Evolutionary conservation across 2,113 vertebrate species (phyloP).

Genomic region (Smithornis capensis): DNA sequence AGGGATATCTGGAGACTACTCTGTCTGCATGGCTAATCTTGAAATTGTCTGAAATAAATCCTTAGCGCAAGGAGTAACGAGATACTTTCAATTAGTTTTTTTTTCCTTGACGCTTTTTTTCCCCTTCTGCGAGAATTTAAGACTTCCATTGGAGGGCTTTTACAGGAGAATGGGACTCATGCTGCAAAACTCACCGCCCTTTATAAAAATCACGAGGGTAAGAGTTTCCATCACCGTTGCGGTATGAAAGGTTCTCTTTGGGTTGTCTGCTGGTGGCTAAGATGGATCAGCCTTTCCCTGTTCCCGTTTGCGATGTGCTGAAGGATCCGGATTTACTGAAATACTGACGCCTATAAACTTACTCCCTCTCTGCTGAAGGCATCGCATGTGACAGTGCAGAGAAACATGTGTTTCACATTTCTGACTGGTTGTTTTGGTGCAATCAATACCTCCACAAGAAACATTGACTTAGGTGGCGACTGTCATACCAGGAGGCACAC

Average conservation of each 20-base stretch:
- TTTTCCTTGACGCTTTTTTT: background rate
- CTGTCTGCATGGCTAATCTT: constrained; percentile 64
- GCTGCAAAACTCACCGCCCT: background rate
- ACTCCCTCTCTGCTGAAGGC: background rate
- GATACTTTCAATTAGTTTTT: constrained; percentile 33
- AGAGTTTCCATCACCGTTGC: constrained; percentile 46
- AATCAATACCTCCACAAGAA: constrained; percentile 53
- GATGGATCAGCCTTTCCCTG: constrained; percentile 41
- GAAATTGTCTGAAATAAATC: constrained; percentile 58
- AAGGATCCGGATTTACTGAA: constrained; percentile 42
- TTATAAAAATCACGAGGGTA: background rate
- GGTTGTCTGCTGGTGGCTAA: constrained; percentile 42
- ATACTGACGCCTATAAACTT: constrained; percentile 52
- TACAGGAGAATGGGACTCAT: background rate
- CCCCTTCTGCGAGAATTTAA: background rate
- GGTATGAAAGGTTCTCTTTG: constrained; percentile 50
- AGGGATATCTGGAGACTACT: constrained; percentile 38
- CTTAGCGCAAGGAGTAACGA: constrained; percentile 16
- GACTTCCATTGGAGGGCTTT: background rate
- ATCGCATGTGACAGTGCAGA: constrained; percentile 54
- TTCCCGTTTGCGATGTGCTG: constrained; percentile 15
- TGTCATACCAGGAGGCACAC: constrained; percentile 11
- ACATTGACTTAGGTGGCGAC: constrained; percentile 47
- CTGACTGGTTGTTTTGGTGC: constrained; percentile 66
- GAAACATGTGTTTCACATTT: constrained; percentile 69